Conservation (phyloP, 2,113 vertebrate species). For the Nestor notabilis region DNA sequence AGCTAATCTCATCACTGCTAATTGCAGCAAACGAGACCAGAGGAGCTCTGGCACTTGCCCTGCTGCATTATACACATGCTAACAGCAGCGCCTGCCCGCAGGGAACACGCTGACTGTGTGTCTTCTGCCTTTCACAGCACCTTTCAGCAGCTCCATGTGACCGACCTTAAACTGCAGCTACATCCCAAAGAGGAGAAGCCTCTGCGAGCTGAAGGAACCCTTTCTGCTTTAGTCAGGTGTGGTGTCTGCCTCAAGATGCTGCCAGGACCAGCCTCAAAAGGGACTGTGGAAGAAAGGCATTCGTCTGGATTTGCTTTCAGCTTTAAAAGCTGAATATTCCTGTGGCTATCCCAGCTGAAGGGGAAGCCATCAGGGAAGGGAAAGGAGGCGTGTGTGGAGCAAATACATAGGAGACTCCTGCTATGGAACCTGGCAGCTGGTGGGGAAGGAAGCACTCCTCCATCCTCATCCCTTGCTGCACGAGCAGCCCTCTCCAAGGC, state of each 20-base stretch:
- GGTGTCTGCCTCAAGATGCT: not conserved
- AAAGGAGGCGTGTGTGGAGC: not conserved
- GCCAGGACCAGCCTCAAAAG: constrained; percentile 3
- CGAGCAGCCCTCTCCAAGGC: not conserved
- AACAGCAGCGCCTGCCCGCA: not conserved
- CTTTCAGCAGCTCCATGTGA: not conserved
- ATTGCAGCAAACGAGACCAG: constrained; percentile 42
- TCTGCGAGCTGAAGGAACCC: not conserved
- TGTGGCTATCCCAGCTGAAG: not conserved
- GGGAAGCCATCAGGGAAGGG: not conserved
- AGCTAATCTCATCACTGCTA: constrained; percentile 52
- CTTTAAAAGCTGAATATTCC: not conserved
- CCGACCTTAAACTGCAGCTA: constrained; percentile 42
- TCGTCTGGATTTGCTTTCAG: not conserved
- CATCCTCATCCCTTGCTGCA: not conserved
- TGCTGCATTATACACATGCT: constrained; percentile 36
- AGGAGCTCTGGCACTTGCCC: constrained; percentile 45
- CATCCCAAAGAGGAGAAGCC: not conserved
- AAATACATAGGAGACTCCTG: not conserved
- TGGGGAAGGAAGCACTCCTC: not conserved
- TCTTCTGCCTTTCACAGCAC: constrained; percentile 32
- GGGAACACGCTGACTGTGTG: not conserved
- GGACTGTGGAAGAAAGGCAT: not conserved
- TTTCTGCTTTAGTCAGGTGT: constrained; percentile 7
- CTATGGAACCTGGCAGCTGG: not conserved